Percentiles rank a stretch among this genome's conserved stretches.
Evolutionary conservation across 2,113 vertebrate genomes (phyloP).

Genomic region (Gracilinanus agilis): DNA sequence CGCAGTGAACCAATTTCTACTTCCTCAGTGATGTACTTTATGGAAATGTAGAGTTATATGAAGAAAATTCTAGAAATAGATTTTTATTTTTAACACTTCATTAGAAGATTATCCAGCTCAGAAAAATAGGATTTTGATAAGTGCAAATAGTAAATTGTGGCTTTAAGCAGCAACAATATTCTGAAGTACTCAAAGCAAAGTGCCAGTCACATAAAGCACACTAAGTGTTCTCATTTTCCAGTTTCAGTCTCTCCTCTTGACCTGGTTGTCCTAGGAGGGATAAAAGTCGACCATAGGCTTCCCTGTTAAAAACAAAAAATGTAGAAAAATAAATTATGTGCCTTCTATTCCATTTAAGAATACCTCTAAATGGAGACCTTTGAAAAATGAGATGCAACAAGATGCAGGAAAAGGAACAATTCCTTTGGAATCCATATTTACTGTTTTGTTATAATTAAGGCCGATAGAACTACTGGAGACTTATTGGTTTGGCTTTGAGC

Average conservation of each 20-base stretch:
- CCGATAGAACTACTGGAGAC: not conserved
- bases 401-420: not conserved
- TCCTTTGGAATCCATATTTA: not conserved
- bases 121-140: constrained; percentile 48
- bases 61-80: constrained; percentile 42
- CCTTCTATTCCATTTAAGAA: not conserved
- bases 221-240: constrained; percentile 87
- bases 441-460: not conserved
- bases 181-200: not conserved
- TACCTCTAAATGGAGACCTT: constrained; percentile 13
- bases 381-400: not conserved
- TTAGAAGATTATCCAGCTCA: constrained; percentile 52
- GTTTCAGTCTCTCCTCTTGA: constrained; percentile 90
- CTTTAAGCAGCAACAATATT: constrained; percentile 10
- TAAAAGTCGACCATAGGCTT: constrained; percentile 93
- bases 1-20: constrained; percentile 49
- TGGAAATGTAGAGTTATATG: constrained; percentile 57
- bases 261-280: constrained; percentile 90
- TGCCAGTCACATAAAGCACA: constrained; percentile 40
- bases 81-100: constrained; percentile 45
- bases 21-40: constrained; percentile 63
- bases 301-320: constrained; percentile 84
- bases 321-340: constrained; percentile 27
- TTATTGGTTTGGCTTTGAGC: not conserved
- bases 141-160: not conserved